Percentiles rank a stretch among this genome's conserved stretches.
Evolutionary conservation across 2,797 vertebrate species (phyloP).

Genomic region (Molossus alvarezi): DNA sequence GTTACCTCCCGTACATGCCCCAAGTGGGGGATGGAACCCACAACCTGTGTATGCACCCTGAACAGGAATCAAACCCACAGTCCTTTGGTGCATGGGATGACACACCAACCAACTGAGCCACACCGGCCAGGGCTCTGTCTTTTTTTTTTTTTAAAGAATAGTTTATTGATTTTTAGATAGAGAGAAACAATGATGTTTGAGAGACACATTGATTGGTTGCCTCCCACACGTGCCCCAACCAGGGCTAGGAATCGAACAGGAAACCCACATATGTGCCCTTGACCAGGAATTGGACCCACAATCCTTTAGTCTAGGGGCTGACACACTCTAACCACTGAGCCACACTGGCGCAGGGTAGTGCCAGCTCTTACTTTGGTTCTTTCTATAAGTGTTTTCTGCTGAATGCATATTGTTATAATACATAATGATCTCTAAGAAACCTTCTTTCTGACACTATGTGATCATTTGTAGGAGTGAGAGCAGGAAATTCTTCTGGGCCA

Average conservation of each 20-base stretch:
- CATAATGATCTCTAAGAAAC: conserved; percentile 21
- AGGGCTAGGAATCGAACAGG: neutral
- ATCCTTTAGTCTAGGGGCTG: no score
- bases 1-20: neutral
- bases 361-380: conserved; percentile 22
- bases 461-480: conserved; percentile 48
- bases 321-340: no score
- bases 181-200: neutral
- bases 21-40: neutral
- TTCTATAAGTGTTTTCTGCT: conserved; percentile 43
- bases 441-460: neutral
- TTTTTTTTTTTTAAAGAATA: neutral
- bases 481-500: neutral
- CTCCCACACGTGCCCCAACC: neutral
- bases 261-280: no score
- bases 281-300: no score
- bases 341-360: neutral
- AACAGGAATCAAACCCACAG: neutral
- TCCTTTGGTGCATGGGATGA: neutral
- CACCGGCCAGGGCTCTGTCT: neutral
- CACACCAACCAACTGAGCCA: neutral
- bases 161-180: neutral
- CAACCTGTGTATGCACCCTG: neutral
- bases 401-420: neutral
- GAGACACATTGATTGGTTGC: neutral